These are phyloP conservation scores for Acanthurus tractus DNA, from an alignment of 2,797 vertebrate genomes.

Conservation along the genomic window DNA sequence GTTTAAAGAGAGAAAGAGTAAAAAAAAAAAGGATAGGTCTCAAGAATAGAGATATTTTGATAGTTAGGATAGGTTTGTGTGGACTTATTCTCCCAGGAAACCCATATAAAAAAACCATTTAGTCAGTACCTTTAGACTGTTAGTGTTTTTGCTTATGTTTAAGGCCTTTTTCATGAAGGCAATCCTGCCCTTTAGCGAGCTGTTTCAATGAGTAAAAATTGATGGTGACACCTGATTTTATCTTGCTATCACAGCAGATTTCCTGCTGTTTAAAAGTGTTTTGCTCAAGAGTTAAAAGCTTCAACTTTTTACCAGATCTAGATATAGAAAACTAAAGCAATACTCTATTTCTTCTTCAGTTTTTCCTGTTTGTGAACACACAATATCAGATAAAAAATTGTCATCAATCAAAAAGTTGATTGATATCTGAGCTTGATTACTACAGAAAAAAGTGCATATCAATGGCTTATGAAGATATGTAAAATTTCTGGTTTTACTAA, in stretches of 20 bases:
- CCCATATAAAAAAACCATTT: neutral
- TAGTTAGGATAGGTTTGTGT: neutral
- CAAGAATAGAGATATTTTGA: neutral
- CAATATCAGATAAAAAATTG: too few relatives aligned
- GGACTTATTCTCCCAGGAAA: neutral
- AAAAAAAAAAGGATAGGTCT: neutral
- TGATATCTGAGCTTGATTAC: neutral
- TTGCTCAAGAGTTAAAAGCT: neutral
- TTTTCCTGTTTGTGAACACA: too few relatives aligned
- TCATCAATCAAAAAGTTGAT: too few relatives aligned
- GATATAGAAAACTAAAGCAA: too few relatives aligned
- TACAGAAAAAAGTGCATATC: neutral
- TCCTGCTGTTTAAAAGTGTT: neutral
- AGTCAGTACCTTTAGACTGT: neutral
- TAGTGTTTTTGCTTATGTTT: constrained; percentile 6
- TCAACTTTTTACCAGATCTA: neutral
- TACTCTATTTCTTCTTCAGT: too few relatives aligned
- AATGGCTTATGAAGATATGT: neutral
- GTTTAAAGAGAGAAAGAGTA: neutral
- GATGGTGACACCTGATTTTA: constrained; percentile 10
- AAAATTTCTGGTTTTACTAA: neutral
- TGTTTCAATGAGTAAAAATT: constrained; percentile 16
- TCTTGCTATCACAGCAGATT: neutral
- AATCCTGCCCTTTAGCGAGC: neutral
- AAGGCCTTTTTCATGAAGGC: constrained; percentile 2